A percentile compares a stretch with the other conserved stretches of the same genome.
These are phyloP conservation scores for Anisognathus igniventris DNA, from an alignment of 2,797 vertebrate species.

Conservation along the genomic window DNA sequence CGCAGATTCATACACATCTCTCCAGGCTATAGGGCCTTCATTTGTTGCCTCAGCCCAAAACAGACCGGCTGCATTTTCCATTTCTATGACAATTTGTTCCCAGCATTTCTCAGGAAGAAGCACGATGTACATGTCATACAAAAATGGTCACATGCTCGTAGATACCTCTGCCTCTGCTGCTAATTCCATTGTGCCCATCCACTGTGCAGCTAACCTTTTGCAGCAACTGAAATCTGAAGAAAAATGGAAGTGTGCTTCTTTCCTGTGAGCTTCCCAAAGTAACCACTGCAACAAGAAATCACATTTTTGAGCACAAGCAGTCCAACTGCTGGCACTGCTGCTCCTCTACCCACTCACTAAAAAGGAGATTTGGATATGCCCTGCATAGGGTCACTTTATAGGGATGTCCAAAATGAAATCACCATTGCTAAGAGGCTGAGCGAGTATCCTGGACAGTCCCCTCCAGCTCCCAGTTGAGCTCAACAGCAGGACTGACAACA, in stretches of 20 bases:
- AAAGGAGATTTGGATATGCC: background rate
- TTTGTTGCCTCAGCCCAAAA: background rate
- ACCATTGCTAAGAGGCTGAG: background rate
- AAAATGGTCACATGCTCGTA: fast-evolving
- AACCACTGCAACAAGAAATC: background rate
- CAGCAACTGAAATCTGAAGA: background rate
- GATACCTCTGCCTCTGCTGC: background rate
- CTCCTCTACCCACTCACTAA: background rate
- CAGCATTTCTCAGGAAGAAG: background rate
- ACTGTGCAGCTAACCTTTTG: background rate
- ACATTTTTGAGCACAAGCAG: background rate
- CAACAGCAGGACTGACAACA: background rate
- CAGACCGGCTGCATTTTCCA: background rate
- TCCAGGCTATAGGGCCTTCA: background rate
- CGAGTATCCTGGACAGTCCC: fast-evolving
- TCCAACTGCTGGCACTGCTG: background rate
- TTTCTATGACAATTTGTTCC: slow-evolving; percentile 4
- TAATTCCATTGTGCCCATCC: background rate
- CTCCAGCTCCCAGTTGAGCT: background rate
- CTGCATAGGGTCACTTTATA: background rate
- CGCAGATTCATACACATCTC: background rate
- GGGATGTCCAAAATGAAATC: background rate
- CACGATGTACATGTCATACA: fast-evolving
- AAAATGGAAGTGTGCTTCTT: background rate
- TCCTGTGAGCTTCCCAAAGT: background rate